phyloP scores from a whole-genome alignment of 2,797 vertebrate species.

The Numenius phaeopus region DNA sequence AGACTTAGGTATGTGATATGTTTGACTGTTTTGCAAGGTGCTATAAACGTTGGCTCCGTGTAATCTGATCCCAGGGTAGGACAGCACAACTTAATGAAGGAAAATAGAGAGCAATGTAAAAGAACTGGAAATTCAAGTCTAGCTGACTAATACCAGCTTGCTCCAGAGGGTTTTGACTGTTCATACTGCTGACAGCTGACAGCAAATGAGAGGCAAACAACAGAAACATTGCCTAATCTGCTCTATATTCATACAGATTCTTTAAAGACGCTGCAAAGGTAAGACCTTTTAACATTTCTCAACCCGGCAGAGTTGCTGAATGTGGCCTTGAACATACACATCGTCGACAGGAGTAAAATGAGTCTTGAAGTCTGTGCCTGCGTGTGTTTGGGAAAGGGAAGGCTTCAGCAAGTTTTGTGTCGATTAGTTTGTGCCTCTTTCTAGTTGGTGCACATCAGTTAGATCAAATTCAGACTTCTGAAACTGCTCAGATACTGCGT shows the following conservation, averaged over 20 bases:
- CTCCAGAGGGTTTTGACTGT: conserved; percentile 53
- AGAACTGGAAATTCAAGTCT: conserved; percentile 87
- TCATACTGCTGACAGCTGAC: conserved; percentile 72
- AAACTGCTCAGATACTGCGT: neutral
- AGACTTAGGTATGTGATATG: conserved; percentile 80
- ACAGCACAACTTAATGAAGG: conserved; percentile 73
- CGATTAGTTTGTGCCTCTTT: neutral
- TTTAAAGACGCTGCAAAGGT: conserved; percentile 42
- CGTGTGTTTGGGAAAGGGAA: neutral
- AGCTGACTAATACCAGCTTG: conserved; percentile 77
- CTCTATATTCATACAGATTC: neutral
- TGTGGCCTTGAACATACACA: neutral
- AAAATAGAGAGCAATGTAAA: conserved; percentile 82
- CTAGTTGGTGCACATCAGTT: neutral
- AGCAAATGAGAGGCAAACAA: conserved; percentile 57
- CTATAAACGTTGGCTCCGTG: conserved; percentile 78
- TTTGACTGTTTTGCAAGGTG: conserved; percentile 80
- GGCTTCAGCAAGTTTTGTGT: neutral
- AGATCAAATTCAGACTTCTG: neutral
- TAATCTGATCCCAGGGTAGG: conserved; percentile 80
- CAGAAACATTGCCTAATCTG: conserved; percentile 29
- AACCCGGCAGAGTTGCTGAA: neutral
- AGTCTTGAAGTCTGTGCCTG: neutral
- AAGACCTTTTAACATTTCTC: conserved; percentile 15
- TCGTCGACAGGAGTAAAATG: accelerated